Conservation (phyloP, 2,888 invertebrate species). For the Biston betularia region DNA sequence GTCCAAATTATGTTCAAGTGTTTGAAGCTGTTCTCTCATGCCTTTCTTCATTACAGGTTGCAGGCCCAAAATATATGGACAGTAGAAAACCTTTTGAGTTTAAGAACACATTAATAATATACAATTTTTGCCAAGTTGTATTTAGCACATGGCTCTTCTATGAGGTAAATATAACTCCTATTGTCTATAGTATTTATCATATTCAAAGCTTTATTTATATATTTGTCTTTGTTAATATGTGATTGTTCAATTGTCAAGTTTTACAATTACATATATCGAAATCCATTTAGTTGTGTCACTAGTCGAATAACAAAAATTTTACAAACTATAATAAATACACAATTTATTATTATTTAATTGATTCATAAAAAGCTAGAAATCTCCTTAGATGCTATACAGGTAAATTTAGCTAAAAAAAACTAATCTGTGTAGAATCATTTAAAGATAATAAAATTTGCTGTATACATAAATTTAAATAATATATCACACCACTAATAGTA, state of each 20-base stretch:
- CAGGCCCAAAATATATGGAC: constrained; percentile 96
- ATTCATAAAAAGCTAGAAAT: too few relatives aligned
- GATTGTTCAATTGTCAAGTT: not conserved
- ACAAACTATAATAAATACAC: too few relatives aligned
- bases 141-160: constrained; percentile 96
- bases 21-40: constrained; percentile 2
- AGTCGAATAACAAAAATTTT: too few relatives aligned
- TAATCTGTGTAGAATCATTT: too few relatives aligned
- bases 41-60: constrained; percentile 83
- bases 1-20: not conserved
- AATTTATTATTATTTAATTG: too few relatives aligned
- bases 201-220: not conserved
- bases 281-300: too few relatives aligned
- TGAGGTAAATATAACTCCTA: constrained; percentile 88
- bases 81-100: constrained; percentile 95
- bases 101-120: constrained; percentile 91
- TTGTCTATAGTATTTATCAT: not conserved
- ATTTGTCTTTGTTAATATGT: not conserved
- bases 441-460: too few relatives aligned
- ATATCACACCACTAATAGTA: too few relatives aligned
- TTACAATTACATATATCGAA: too few relatives aligned
- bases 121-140: constrained; percentile 95
- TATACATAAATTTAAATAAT: too few relatives aligned
- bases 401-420: too few relatives aligned
- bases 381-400: too few relatives aligned